A percentile compares a stretch with the other conserved stretches of the same genome.
Evolutionary conservation across 2,888 invertebrate species (phyloP).

Genomic region (Neoascia interrupta): DNA sequence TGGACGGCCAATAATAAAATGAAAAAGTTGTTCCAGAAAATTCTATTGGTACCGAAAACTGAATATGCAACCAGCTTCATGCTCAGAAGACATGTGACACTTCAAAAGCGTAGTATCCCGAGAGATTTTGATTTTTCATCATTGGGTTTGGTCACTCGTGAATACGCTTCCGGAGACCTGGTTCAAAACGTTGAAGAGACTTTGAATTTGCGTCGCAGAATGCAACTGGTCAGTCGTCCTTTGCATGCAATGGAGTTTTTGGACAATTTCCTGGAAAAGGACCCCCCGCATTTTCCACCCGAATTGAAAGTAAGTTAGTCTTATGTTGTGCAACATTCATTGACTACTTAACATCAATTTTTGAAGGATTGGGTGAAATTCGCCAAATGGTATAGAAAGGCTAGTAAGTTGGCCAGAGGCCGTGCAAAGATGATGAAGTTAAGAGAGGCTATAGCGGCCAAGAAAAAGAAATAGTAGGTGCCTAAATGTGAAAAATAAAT

Average conservation of each 20-base stretch:
- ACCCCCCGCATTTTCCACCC: conserved; percentile 73
- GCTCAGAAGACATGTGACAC: conserved; percentile 74
- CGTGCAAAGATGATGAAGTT: conserved; percentile 53
- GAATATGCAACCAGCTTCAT: conserved; percentile 77
- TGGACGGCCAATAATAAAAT: conserved; percentile 79
- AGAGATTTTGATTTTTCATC: conserved; percentile 72
- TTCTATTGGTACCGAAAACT: conserved; percentile 75
- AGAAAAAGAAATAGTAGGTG: conserved; percentile 6
- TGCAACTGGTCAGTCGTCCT: conserved; percentile 71
- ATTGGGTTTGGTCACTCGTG: conserved; percentile 75
- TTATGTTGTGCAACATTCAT: neutral
- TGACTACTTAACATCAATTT: neutral
- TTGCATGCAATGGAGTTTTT: conserved; percentile 75
- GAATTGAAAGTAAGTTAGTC: conserved; percentile 72
- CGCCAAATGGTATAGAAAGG: conserved; percentile 57
- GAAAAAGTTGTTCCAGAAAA: conserved; percentile 75
- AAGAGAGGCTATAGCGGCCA: neutral
- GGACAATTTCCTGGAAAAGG: conserved; percentile 72
- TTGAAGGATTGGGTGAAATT: conserved; percentile 63
- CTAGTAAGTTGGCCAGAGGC: conserved; percentile 55
- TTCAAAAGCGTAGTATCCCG: conserved; percentile 71
- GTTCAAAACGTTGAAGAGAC: conserved; percentile 72
- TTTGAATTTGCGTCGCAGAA: conserved; percentile 73
- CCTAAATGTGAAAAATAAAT: no score
- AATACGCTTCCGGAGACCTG: conserved; percentile 78